Base-by-base conservation (phyloP, 2,113 vertebrate genomes). In the Chionodraco myersi region DNA sequence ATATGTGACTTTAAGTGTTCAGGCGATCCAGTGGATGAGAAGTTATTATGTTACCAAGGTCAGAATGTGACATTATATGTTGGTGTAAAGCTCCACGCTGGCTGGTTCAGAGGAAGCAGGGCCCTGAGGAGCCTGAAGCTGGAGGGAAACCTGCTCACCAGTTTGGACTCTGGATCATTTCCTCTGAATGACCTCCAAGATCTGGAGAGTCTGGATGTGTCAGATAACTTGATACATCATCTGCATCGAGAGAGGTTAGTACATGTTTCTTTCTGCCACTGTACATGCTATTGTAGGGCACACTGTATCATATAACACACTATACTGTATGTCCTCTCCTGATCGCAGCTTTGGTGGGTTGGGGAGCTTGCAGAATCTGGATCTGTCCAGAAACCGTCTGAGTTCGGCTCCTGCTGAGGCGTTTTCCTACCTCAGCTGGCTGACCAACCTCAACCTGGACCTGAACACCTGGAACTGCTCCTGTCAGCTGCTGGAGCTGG, bases 361-460 rank as follows among this genome's bases (percentile, higher is more conserved):
- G 65, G 84, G 80, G 53, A 86, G 80, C 13, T 90, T 96, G 26
- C 86, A 73, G 52, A 92, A 88, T 52, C 86, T 96, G 75, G 95
- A 96, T 77, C 93, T 97, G 66, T 97, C 95, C 45, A 86, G 92
- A 64, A 97, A 97, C 77, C 91, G 80, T 18, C 62, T 97, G 77
- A 85, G 82, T 16, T 92, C 88, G 34, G 82, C 94, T 36, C 93
- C 90, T 23, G 58, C 87, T 0, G 93, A 95, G 26, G 87, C 93
- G 0, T 96, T 96, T 49, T 94, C 94, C 11, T 92, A 92, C 41
- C 88, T 96, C 59, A 87, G 85, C 64, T 91, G 92, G 85, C 88
- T 97, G 68, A 92, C 90, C 5, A 79, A 91, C 72, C 90, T 96
- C 47, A 95, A 93, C 72, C 86, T 97, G 75, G 94, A 95, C 48